These are phyloP conservation scores for Cebus imitator DNA, from an alignment of 2,113 vertebrate species.

Conservation along the genomic window DNA sequence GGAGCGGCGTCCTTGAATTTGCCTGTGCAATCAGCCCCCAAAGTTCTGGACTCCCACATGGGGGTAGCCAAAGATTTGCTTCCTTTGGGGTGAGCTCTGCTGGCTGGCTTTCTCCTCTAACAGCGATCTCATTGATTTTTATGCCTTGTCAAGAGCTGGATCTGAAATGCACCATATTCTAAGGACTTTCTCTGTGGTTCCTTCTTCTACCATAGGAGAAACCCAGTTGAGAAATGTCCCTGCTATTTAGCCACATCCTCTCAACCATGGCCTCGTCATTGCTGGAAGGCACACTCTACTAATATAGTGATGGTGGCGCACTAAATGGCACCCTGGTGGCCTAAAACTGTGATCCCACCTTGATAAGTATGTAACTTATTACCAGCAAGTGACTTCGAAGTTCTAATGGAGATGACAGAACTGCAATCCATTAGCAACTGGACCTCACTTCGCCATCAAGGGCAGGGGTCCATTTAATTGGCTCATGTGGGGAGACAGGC, in stretches of 20 bases:
- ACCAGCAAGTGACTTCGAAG: not conserved
- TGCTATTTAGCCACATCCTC: not conserved
- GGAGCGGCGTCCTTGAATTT: not conserved
- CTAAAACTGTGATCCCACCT: constrained; percentile 25
- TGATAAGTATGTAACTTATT: constrained; percentile 25
- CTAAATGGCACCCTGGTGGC: not conserved
- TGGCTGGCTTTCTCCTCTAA: not conserved
- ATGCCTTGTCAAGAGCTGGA: not conserved
- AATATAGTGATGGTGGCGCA: not conserved
- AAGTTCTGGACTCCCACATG: constrained; percentile 8
- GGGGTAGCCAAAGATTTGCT: not conserved
- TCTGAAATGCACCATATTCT: constrained; percentile 23
- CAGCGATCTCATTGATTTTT: not conserved
- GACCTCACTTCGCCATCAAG: not conserved
- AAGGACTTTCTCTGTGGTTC: constrained; percentile 31
- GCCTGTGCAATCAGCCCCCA: constrained; percentile 8
- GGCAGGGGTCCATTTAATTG: constrained; percentile 46
- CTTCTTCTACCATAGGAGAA: not conserved
- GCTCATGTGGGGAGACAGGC: not conserved
- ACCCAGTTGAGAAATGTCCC: constrained; percentile 41
- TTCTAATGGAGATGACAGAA: not conserved
- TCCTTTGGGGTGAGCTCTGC: not conserved
- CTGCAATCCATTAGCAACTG: constrained; percentile 3
- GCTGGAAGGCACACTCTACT: not conserved
- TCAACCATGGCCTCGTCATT: not conserved